These are phyloP conservation scores for Plebejus argus DNA, from an alignment of 2,888 invertebrate genomes.

Conservation along the genomic window DNA sequence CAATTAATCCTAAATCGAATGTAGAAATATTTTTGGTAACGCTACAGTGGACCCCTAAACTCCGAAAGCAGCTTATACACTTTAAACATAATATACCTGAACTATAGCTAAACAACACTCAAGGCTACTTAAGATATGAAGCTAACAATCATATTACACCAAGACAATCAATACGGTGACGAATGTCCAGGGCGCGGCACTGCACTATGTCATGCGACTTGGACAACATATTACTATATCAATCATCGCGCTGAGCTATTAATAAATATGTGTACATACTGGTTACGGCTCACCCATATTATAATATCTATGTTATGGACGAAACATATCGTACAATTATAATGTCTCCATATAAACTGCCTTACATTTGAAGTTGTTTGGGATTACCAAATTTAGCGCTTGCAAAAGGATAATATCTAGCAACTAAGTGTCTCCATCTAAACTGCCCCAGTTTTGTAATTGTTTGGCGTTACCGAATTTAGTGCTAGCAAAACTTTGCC, in stretches of 20 bases:
- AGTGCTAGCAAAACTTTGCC: no score
- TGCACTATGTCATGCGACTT: neutral
- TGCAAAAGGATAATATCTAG: neutral
- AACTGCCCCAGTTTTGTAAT: no score
- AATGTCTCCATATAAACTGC: neutral
- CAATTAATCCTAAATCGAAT: no score
- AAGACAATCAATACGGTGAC: conserved; percentile 18
- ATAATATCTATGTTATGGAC: neutral
- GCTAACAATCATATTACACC: neutral
- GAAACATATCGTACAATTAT: neutral
- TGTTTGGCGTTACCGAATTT: no score
- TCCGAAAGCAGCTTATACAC: neutral
- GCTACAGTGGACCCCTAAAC: no score
- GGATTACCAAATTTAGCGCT: neutral
- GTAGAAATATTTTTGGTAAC: no score
- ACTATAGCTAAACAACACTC: neutral
- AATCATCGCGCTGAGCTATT: conserved; percentile 1
- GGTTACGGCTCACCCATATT: neutral
- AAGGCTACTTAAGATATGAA: neutral
- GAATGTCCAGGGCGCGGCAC: conserved; percentile 8
- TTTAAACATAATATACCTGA: neutral
- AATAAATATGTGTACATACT: neutral
- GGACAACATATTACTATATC: conserved; percentile 3
- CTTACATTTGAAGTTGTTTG: neutral
- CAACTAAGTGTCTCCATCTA: no score